Conservation (phyloP, 2,888 invertebrate species). For the Rhagonycha fulva region DNA sequence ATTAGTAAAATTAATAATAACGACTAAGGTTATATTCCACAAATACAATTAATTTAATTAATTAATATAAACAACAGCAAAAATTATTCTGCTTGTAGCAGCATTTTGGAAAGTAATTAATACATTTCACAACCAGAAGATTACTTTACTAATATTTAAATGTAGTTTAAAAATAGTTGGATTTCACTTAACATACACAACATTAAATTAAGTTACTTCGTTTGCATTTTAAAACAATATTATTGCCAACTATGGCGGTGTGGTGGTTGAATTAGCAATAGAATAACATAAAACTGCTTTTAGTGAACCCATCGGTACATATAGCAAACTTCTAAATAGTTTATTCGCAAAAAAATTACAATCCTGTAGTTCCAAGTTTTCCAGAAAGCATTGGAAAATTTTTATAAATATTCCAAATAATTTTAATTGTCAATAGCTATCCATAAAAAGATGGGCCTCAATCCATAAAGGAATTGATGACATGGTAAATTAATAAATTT, state of each 20-base stretch:
- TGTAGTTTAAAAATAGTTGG: neutral
- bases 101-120: neutral
- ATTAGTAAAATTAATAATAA: neutral
- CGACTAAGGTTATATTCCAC: neutral
- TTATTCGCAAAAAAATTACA: neutral
- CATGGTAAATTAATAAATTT: too few species aligned
- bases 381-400: too few species aligned
- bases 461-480: too few species aligned
- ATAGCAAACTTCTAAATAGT: neutral
- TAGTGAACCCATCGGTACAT: neutral
- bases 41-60: neutral
- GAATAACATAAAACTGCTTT: neutral
- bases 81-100: neutral
- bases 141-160: neutral
- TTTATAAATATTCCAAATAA: too few species aligned
- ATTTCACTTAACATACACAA: neutral
- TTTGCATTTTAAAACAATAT: neutral
- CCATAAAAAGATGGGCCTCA: too few species aligned
- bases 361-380: too few species aligned
- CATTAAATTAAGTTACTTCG: slow-evolving; percentile 2
- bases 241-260: neutral
- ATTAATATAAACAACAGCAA: neutral
- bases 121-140: neutral
- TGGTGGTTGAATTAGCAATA: neutral
- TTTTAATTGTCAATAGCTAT: too few species aligned